Conservation (phyloP, 1,140 invertebrate genomes). For the Onthophagus taurus region DNA sequence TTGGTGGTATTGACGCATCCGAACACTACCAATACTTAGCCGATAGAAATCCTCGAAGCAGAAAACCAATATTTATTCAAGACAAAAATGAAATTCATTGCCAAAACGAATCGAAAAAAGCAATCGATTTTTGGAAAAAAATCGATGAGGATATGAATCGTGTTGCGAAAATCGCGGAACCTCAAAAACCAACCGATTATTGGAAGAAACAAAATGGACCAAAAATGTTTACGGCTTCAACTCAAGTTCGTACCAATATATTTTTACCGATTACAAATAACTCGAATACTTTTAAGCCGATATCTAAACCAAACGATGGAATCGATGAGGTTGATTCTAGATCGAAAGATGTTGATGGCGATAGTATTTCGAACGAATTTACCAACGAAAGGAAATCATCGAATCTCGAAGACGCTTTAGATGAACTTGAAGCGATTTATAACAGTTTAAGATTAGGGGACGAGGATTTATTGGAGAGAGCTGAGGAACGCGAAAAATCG, state of each 20-base stretch:
- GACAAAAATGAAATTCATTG: conserved; percentile 16
- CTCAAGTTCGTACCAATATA: conserved; percentile 30
- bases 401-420: conserved; percentile 77
- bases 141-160: conserved; percentile 44
- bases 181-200: conserved; percentile 4
- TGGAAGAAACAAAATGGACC: conserved; percentile 20
- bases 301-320: conserved; percentile 16
- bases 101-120: conserved; percentile 28
- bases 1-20: conserved; percentile 21
- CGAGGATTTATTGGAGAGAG: conserved; percentile 68
- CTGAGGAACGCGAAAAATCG: conserved; percentile 64
- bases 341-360: neutral
- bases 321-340: conserved; percentile 23
- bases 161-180: conserved; percentile 27
- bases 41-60: conserved; percentile 53
- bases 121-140: conserved; percentile 53
- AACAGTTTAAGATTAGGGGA: conserved; percentile 72
- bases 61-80: conserved; percentile 47
- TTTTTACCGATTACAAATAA: conserved; percentile 22
- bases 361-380: neutral
- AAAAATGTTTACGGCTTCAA: conserved; percentile 34
- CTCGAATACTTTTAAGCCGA: conserved; percentile 28
- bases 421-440: conserved; percentile 83
- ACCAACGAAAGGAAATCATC: conserved; percentile 40
- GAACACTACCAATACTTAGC: conserved; percentile 50